These are phyloP conservation scores for Pyxicephalus adspersus DNA, from an alignment of 2,113 vertebrate genomes.

Conservation along the genomic window DNA sequence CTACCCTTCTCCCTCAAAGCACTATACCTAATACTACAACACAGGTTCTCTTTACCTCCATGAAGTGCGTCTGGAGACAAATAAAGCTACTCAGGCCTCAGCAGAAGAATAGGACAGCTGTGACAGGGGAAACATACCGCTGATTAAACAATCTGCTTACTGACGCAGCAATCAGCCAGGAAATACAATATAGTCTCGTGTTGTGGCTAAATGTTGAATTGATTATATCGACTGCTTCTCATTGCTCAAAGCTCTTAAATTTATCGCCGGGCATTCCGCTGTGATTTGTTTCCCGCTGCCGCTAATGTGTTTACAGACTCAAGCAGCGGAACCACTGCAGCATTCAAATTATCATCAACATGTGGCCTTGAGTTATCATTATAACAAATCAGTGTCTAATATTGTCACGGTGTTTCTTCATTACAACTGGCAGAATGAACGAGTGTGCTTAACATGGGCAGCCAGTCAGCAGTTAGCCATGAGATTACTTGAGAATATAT, in stretches of 20 bases:
- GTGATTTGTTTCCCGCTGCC: not conserved
- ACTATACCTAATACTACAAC: too few species aligned
- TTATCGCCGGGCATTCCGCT: not conserved
- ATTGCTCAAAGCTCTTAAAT: slow-evolving; percentile 18
- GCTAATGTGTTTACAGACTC: slow-evolving; percentile 5
- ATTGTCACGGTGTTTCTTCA: too few species aligned
- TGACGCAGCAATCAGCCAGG: not conserved
- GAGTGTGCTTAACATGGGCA: too few species aligned
- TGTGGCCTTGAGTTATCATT: not conserved
- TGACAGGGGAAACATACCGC: not conserved
- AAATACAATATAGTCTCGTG: slow-evolving; percentile 3
- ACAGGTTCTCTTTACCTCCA: too few species aligned
- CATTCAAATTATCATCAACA: not conserved
- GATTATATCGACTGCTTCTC: slow-evolving; percentile 31
- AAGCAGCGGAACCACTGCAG: not conserved
- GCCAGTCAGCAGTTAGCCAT: too few species aligned
- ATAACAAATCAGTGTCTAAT: too few species aligned
- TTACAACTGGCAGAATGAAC: too few species aligned
- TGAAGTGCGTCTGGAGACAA: not conserved
- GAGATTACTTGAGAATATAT: too few species aligned
- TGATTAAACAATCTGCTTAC: not conserved
- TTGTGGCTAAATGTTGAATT: slow-evolving; percentile 22
- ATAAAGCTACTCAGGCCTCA: too few species aligned
- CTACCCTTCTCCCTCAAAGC: too few species aligned
- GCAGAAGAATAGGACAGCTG: not conserved